Evolutionary conservation across 2,888 invertebrate species (phyloP), one percentile per base, ranked within the genome.

Genomic region (Cantharis nigra): DNA sequence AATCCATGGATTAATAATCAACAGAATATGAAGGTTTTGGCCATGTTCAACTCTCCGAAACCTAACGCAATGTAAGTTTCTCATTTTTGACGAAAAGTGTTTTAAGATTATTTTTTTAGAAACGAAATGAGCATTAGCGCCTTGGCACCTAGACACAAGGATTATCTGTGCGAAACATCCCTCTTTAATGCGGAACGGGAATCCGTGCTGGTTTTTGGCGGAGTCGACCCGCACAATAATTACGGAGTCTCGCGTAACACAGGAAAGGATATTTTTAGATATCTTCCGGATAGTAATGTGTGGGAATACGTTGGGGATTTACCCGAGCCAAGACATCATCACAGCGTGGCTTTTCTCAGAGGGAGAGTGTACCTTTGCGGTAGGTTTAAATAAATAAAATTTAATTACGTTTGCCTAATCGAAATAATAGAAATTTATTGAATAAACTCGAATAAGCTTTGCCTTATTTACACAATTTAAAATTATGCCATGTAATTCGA

Each of bases 261-360:
- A 3, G 94, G 93, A 7, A 92, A 91, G 83, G 91, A 92, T 83
- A 92, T 94, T 69, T 89, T 87, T 80, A 81, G 91, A 81, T 93
- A 92, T 81, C 90, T 92, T 81, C 91, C 92, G 0, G 89, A 90
- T 9, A 89, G 88, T 7, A 93, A 93, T 85, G 87, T 89, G 14
- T 94, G 94, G 94, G 92, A 92, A 82, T 89, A 90, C 82, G 92
- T 93, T 0, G 92, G 92, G 3, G 91, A 92, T 79, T 89, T 94
- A 78, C 94, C 94, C 0, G 92, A 92, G 83, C 93, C 94, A 0
- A 89, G 94, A 77, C 93, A 93, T 84, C 93, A 94, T 84, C 94
- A 94, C 85, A 91, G 92, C 0, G 91, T 92, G 0, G 91, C 91
- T 14, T 92, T 92, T 83, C 87, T 93, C 69, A 90, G 91, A 82